A percentile compares a stretch with the other conserved stretches of the same genome.
Evolutionary conservation across 2,888 invertebrate species (phyloP).

Genomic region (Microchrysa polita): DNA sequence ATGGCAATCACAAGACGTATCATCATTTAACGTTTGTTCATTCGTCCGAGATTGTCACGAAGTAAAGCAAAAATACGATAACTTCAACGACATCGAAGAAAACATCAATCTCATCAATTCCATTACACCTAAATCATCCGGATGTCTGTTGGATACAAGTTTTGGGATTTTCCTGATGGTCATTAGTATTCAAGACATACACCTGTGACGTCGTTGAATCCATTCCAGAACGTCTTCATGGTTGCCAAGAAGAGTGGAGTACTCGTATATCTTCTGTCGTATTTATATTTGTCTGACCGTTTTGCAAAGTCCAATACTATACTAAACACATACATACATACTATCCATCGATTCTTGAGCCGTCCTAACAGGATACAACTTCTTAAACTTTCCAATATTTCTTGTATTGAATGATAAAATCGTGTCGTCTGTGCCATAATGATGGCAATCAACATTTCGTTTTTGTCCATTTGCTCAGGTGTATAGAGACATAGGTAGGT

Average conservation of each 20-base stretch:
- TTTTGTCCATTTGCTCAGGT: background rate
- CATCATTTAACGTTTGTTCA: background rate
- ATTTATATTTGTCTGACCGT: background rate
- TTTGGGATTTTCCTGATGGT: constrained; percentile 14
- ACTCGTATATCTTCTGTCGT: background rate
- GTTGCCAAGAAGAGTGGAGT: constrained; percentile 16
- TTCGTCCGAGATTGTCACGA: constrained; percentile 26
- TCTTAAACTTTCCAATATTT: constrained; percentile 29
- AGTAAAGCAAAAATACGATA: constrained; percentile 7
- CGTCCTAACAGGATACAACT: constrained; percentile 31
- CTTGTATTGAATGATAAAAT: constrained; percentile 35
- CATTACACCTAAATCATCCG: constrained; percentile 34
- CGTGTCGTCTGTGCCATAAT: constrained; percentile 19
- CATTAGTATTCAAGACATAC: constrained; percentile 33
- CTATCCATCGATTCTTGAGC: background rate
- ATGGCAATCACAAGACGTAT: constrained; percentile 14
- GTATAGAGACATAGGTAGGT: background rate
- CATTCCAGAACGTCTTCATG: constrained; percentile 1
- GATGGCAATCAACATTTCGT: constrained; percentile 2
- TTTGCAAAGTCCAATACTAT: background rate
- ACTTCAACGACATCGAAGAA: background rate
- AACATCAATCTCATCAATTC: constrained; percentile 32
- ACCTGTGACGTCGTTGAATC: constrained; percentile 33
- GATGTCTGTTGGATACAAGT: constrained; percentile 17
- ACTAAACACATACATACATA: too few relatives aligned